A percentile compares a stretch with the other conserved stretches of the same genome.
Conservation (phyloP, 2,113 vertebrate genomes). For the Leptocoma aspasia region DNA sequence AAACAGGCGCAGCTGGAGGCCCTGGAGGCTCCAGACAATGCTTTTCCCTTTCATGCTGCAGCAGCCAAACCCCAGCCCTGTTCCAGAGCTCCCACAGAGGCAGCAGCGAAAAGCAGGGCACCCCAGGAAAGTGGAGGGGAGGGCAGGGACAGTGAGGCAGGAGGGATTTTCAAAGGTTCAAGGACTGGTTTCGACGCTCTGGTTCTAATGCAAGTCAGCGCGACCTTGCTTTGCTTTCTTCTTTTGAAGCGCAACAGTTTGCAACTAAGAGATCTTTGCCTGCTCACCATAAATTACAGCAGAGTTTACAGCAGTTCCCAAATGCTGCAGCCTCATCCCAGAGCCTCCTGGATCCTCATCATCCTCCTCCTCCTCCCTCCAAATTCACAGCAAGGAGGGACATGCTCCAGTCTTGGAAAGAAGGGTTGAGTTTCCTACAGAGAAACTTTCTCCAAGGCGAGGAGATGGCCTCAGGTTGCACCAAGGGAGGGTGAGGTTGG, state of each 20-base stretch:
- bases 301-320: fast-evolving
- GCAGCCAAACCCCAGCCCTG: background rate
- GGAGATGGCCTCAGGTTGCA: background rate
- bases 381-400: background rate
- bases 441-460: fast-evolving
- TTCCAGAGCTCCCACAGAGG: fast-evolving
- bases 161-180: background rate
- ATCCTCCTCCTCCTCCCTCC: background rate
- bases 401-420: too few relatives aligned
- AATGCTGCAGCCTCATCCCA: background rate
- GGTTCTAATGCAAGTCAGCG: background rate
- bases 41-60: background rate
- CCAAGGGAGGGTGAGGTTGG: background rate
- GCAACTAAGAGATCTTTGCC: background rate
- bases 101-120: background rate
- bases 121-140: background rate
- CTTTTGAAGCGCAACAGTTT: background rate
- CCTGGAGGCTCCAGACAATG: background rate
- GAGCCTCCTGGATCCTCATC: too few relatives aligned
- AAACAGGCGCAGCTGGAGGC: background rate
- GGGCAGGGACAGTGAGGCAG: background rate
- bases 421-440: background rate
- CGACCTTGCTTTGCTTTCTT: background rate
- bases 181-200: background rate
- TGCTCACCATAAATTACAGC: background rate